A percentile compares a stretch with the other conserved stretches of the same genome.
phyloP scores from a whole-genome alignment of 2,113 vertebrate species.

The Orycteropus afer region DNA sequence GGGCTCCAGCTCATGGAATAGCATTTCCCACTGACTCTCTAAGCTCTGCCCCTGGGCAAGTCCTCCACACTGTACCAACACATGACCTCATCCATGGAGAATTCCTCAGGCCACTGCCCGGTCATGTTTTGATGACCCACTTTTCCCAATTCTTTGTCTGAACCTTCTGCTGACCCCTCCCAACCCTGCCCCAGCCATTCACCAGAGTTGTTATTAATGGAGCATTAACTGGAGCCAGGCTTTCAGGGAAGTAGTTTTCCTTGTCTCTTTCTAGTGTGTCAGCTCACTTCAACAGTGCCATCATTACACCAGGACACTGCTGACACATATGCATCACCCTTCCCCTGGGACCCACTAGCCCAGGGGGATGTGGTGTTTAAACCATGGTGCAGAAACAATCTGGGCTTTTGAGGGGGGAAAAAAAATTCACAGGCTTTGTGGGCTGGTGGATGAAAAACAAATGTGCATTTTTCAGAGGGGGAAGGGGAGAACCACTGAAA shows the following conservation, averaged over 20 bases:
- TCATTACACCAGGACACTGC: conserved; percentile 79
- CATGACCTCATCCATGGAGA: conserved; percentile 84
- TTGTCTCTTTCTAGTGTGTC: conserved; percentile 65
- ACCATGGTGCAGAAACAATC: neutral
- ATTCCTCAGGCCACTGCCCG: conserved; percentile 80
- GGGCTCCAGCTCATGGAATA: neutral
- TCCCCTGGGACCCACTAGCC: conserved; percentile 62
- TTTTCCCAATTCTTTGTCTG: conserved; percentile 84
- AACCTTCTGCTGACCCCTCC: conserved; percentile 79
- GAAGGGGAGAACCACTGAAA: neutral
- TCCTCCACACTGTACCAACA: conserved; percentile 70
- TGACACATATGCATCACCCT: conserved; percentile 69
- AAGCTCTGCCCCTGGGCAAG: conserved; percentile 68
- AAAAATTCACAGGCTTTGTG: neutral
- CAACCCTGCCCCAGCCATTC: conserved; percentile 83
- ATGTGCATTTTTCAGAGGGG: neutral
- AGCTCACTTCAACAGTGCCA: conserved; percentile 79
- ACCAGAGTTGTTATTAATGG: conserved; percentile 85
- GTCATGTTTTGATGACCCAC: conserved; percentile 86
- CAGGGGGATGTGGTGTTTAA: neutral
- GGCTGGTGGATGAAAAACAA: conserved; percentile 58
- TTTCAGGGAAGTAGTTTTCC: conserved; percentile 84
- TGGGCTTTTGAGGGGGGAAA: neutral
- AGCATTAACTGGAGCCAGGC: conserved; percentile 84
- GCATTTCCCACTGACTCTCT: neutral